Percentiles rank a stretch among this genome's conserved stretches.
These are phyloP conservation scores for Hippocampus mohnikei DNA, from an alignment of 2,113 vertebrate genomes.

Conservation along the genomic window DNA sequence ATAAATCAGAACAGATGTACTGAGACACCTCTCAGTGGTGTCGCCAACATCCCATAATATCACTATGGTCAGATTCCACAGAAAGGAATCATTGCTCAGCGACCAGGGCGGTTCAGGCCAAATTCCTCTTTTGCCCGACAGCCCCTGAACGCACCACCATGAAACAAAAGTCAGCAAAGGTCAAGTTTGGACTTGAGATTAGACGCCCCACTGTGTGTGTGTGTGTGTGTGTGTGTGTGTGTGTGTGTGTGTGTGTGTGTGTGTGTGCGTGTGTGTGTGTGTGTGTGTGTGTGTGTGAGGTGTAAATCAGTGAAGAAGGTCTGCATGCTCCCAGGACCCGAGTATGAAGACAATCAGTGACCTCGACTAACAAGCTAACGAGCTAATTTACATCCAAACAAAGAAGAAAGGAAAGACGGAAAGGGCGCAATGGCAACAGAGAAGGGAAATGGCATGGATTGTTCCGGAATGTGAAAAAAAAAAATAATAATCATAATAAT, in stretches of 20 bases:
- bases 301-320: background rate
- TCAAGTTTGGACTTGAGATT: background rate
- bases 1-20: background rate
- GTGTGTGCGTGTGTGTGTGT: background rate
- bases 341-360: background rate
- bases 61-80: background rate
- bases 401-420: background rate
- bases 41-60: background rate
- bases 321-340: background rate
- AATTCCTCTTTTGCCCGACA: background rate
- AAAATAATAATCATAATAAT: no score
- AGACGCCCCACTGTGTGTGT: background rate
- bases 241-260: background rate
- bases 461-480: background rate
- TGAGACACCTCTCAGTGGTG: background rate
- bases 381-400: background rate
- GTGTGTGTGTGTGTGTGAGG: background rate
- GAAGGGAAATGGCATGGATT: background rate
- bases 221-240: background rate
- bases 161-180: background rate
- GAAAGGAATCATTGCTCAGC: background rate
- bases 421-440: background rate
- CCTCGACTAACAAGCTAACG: background rate
- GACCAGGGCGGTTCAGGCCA: background rate
- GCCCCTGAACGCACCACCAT: background rate